Evolutionary conservation across 2,888 invertebrate genomes (phyloP).

Genomic region (Nomada ferruginata): DNA sequence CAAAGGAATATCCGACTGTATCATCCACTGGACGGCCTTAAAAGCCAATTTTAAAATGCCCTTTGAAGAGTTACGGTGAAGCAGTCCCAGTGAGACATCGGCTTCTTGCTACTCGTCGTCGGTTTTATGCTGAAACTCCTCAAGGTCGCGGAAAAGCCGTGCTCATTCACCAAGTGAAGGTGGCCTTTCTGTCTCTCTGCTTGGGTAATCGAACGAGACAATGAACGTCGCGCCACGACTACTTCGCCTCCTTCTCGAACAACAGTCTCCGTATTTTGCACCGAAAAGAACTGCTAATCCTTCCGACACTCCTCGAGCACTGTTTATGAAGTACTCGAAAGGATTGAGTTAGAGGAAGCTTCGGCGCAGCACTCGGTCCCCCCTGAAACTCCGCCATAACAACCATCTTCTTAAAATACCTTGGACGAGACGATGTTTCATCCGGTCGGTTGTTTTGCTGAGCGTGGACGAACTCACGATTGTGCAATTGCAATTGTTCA

Average conservation of each 20-base stretch:
- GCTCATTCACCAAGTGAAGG: slow-evolving; percentile 62
- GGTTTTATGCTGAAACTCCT: slow-evolving; percentile 61
- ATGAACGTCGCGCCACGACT: slow-evolving; percentile 22
- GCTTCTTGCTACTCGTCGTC: slow-evolving; percentile 48
- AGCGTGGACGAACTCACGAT: background rate
- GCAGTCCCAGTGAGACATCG: slow-evolving; percentile 41
- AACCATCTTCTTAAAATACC: slow-evolving; percentile 26
- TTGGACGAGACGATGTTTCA: background rate
- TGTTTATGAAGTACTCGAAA: slow-evolving; percentile 29
- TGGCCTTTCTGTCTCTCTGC: slow-evolving; percentile 46
- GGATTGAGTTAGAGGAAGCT: background rate
- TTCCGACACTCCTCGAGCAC: background rate
- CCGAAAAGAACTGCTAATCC: background rate
- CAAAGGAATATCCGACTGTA: slow-evolving; percentile 38
- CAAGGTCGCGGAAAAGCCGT: slow-evolving; percentile 72
- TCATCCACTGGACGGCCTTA: slow-evolving; percentile 59
- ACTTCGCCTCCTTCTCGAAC: background rate
- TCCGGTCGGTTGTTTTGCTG: background rate
- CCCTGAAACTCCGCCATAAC: background rate
- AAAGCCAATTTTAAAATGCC: slow-evolving; percentile 65
- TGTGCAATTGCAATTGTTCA: background rate
- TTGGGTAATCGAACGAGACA: slow-evolving; percentile 52
- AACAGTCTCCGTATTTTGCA: background rate
- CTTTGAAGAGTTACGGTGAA: slow-evolving; percentile 52
- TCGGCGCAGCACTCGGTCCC: slow-evolving; percentile 4